A percentile compares a stretch with the other conserved stretches of the same genome.
Conservation (phyloP, 2,888 invertebrate genomes). For the Drosophila gaucha region DNA sequence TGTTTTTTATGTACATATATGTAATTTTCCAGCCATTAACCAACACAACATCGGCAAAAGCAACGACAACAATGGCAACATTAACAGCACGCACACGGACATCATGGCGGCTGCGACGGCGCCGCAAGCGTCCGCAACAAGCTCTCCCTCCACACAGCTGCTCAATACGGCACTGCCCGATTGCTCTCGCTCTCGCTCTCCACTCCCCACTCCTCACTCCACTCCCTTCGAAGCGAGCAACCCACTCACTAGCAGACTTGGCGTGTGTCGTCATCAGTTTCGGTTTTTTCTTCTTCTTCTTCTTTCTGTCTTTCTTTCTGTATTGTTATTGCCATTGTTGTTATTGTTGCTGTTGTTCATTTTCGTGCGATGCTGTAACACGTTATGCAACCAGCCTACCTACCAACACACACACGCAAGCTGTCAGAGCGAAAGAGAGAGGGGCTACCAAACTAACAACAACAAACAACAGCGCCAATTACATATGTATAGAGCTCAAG, state of each 20-base stretch:
- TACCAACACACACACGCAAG: constrained; percentile 37
- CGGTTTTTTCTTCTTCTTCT: constrained; percentile 39
- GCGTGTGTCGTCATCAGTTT: constrained; percentile 74
- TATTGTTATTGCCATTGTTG: constrained; percentile 33
- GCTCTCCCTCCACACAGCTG: constrained; percentile 35
- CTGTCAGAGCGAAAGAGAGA: constrained; percentile 40
- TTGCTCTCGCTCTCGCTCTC: neutral
- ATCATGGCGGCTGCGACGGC: constrained; percentile 37
- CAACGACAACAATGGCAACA: constrained; percentile 26
- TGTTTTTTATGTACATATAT: constrained; percentile 32
- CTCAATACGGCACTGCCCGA: constrained; percentile 21
- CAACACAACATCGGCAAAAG: constrained; percentile 42
- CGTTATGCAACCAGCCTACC: constrained; percentile 78
- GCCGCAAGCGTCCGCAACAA: constrained; percentile 29
- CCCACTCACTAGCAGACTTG: constrained; percentile 43
- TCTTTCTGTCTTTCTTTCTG: constrained; percentile 21
- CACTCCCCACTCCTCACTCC: neutral
- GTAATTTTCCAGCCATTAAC: constrained; percentile 75
- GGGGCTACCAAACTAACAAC: constrained; percentile 47
- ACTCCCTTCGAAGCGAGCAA: constrained; percentile 4
- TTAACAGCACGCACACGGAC: constrained; percentile 52
- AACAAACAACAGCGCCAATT: constrained; percentile 58
- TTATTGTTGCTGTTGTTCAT: constrained; percentile 49
- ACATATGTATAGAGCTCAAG: constrained; percentile 78
- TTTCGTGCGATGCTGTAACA: constrained; percentile 83